These are phyloP conservation scores for Melanocharis versteri DNA, from an alignment of 2,113 vertebrate species.

Conservation along the genomic window DNA sequence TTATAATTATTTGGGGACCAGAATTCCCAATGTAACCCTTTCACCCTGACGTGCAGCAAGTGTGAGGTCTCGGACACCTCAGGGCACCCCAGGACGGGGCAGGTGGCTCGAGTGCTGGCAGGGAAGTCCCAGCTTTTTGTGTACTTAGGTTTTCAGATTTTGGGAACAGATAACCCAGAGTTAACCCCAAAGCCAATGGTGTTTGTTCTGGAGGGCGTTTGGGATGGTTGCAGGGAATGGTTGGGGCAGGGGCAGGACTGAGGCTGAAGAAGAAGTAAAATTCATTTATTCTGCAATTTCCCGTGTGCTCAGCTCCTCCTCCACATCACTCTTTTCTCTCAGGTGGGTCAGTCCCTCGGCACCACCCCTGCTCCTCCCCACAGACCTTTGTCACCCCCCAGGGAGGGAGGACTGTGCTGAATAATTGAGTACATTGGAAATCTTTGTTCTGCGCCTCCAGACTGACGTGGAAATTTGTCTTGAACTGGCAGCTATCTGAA, in stretches of 20 bases:
- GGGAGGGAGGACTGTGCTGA: background rate
- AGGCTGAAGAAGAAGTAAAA: background rate
- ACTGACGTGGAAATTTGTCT: slow-evolving; percentile 7
- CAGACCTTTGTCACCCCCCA: background rate
- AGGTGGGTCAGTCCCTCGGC: fast-evolving
- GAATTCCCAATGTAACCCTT: background rate
- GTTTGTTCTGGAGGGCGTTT: background rate
- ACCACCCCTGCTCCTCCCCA: background rate
- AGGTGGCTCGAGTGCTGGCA: background rate
- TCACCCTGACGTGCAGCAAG: fast-evolving
- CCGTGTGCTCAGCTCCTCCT: fast-evolving
- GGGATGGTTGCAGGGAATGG: background rate
- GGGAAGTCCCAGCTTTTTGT: fast-evolving
- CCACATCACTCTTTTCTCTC: background rate
- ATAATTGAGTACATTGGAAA: background rate
- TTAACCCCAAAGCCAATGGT: fast-evolving
- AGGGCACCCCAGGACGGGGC: background rate
- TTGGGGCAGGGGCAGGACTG: background rate
- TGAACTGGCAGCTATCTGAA: slow-evolving; percentile 3
- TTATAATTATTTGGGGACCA: background rate
- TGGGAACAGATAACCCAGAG: background rate
- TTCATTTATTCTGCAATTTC: background rate
- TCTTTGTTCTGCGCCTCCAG: slow-evolving; percentile 14
- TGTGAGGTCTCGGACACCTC: fast-evolving
- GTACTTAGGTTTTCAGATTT: fast-evolving